Evolutionary conservation across 2,888 invertebrate species (phyloP).

Genomic region (Amitus sp.): DNA sequence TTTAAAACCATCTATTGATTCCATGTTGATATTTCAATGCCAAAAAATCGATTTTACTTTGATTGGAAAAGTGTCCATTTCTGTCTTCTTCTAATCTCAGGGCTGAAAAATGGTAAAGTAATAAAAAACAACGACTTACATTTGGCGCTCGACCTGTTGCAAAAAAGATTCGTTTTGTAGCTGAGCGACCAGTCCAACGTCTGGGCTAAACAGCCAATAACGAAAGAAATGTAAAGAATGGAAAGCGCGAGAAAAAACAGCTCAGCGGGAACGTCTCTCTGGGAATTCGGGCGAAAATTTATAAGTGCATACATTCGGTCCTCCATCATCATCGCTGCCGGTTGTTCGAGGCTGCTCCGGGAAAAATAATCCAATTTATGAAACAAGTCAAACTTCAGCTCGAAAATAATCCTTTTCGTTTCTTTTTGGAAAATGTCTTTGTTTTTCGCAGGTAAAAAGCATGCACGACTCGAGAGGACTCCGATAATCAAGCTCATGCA

Average conservation of each 20-base stretch:
- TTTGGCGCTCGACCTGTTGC: constrained; percentile 49
- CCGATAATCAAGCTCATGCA: constrained; percentile 48
- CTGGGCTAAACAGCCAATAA: constrained; percentile 55
- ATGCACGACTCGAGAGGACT: constrained; percentile 50
- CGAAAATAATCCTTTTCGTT: not conserved
- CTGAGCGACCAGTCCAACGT: constrained; percentile 56
- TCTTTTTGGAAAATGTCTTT: constrained; percentile 43
- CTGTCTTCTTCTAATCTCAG: not conserved
- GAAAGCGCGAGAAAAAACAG: constrained; percentile 32
- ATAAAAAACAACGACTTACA: constrained; percentile 51
- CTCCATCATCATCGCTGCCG: constrained; percentile 57
- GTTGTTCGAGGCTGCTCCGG: constrained; percentile 49
- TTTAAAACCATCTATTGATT: no score
- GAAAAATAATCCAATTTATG: constrained; percentile 48
- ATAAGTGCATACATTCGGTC: constrained; percentile 65
- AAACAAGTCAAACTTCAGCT: constrained; percentile 36
- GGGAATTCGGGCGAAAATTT: constrained; percentile 40
- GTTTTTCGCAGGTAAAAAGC: constrained; percentile 46
- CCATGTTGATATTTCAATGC: no score
- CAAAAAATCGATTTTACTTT: no score
- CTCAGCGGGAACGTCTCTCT: constrained; percentile 22
- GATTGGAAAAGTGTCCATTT: not conserved
- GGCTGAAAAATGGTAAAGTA: not conserved
- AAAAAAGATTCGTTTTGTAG: constrained; percentile 46
- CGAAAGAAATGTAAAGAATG: constrained; percentile 44